A percentile compares a stretch with the other conserved stretches of the same genome.
These are phyloP conservation scores for Apogon talboti DNA, from an alignment of 2,797 vertebrate genomes.

Conservation along the genomic window DNA sequence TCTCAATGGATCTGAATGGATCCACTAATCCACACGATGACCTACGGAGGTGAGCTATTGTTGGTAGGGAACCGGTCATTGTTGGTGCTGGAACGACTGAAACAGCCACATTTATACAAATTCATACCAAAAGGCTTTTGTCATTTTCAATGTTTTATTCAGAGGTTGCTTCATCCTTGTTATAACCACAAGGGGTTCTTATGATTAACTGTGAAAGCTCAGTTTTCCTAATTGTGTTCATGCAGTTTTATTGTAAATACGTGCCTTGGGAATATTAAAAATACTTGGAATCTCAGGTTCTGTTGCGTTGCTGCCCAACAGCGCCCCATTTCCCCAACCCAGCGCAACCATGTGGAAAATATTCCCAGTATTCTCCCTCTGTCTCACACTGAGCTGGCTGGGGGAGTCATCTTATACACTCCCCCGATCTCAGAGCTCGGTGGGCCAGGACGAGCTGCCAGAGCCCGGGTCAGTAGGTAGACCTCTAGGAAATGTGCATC, in stretches of 20 bases:
- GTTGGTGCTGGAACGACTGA: background rate
- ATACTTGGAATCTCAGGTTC: slow-evolving; percentile 44
- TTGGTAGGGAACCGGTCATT: background rate
- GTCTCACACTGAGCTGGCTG: slow-evolving; percentile 51
- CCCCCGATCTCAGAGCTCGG: slow-evolving; percentile 31
- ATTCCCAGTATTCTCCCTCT: slow-evolving; percentile 63
- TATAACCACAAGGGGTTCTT: slow-evolving; percentile 9
- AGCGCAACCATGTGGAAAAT: slow-evolving; percentile 70
- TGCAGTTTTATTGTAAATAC: slow-evolving; percentile 46
- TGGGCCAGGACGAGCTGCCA: slow-evolving; percentile 50
- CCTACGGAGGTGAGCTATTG: background rate
- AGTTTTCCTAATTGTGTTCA: slow-evolving; percentile 33
- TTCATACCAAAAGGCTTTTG: background rate
- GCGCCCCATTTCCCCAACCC: slow-evolving; percentile 35
- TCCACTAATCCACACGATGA: background rate
- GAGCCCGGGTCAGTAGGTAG: slow-evolving; percentile 32
- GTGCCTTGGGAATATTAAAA: slow-evolving; percentile 48
- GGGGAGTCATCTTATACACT: slow-evolving; percentile 58
- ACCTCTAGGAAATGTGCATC: slow-evolving; percentile 34
- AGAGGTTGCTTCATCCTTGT: slow-evolving; percentile 7
- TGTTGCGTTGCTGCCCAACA: slow-evolving; percentile 49
- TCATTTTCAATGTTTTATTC: background rate
- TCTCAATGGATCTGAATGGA: background rate
- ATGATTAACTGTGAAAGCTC: slow-evolving; percentile 42
- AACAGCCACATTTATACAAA: background rate